Percentiles rank a stretch among this genome's conserved stretches.
These are phyloP conservation scores for Sceloporus undulatus DNA, from an alignment of 2,113 vertebrate species.

Conservation along the genomic window DNA sequence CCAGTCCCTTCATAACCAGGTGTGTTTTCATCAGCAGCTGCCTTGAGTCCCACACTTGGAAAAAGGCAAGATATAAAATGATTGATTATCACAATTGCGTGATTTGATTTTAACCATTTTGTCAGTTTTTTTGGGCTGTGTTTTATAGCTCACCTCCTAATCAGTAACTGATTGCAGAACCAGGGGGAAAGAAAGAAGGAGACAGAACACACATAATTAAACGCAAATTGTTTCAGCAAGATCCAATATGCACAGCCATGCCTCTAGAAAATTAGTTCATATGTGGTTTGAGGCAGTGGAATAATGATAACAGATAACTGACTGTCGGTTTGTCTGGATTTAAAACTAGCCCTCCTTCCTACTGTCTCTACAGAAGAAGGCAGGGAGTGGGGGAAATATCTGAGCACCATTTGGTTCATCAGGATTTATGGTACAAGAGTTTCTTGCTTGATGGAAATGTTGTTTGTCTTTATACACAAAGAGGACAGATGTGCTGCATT, in stretches of 20 bases:
- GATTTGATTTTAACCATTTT: neutral
- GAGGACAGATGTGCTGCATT: constrained; percentile 40
- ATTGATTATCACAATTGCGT: neutral
- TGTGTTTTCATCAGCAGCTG: too few species aligned
- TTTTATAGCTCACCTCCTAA: neutral
- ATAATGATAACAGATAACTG: neutral
- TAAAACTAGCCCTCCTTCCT: neutral
- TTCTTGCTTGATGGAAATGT: constrained; percentile 20
- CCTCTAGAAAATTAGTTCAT: constrained; percentile 10
- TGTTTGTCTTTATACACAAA: constrained; percentile 37
- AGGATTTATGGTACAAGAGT: constrained; percentile 32
- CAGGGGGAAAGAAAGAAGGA: neutral
- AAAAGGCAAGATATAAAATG: neutral
- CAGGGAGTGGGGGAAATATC: neutral
- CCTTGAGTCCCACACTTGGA: too few species aligned
- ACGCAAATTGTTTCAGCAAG: neutral
- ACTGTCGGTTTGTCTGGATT: constrained; percentile 6
- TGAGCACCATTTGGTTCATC: constrained; percentile 22
- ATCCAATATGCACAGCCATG: neutral
- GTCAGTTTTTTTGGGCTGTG: neutral
- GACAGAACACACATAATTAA: neutral
- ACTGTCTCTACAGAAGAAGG: neutral
- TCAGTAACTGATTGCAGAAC: neutral
- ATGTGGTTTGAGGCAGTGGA: neutral
- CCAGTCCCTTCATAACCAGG: neutral